Base-by-base conservation (phyloP, 2,797 vertebrate genomes). In the Ispidina lecontei region DNA sequence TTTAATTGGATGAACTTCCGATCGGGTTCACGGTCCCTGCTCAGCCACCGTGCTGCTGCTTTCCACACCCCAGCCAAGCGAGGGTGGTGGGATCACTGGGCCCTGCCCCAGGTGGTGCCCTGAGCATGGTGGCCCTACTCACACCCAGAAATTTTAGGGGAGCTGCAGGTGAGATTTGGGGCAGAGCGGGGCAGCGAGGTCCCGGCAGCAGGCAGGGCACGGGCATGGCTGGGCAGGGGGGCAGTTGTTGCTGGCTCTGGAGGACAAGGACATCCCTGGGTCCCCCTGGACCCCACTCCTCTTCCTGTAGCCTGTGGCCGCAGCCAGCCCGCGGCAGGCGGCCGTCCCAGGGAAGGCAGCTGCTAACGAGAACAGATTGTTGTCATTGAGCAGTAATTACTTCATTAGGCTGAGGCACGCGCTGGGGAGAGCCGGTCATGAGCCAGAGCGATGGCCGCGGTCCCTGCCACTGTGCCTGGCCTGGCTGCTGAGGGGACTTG, bases 351-450 rank as follows among this genome's bases (percentile, higher is more conserved):
- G 88, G 92, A 91, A 90, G 83, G 87, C 92, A 91, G 91, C 82
- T 1, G 14, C 83, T 96, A 96, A 95, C 31, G 54, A 96, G 95
- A 93, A 95, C 95, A 96, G 96, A 93, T 94, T 94, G 95, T 96
- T 96, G 94, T 93, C 92, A 95, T 91, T 93, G 96, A 95, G 91
- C 26, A 2, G 92, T 96, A 96, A 96, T 96, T 95, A 96, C 94
- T 95, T 96, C 94, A 92, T 93, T 96, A 94, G 90, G 70, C 89
- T 81, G 71, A 94, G 90, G 91, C 90, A 87, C 44, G 39, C 39
- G 29, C 79, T 65, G 67, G 59, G 75, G 62, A 81, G 87, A 89
- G 72, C 60, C 1, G 10, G 28, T 44, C 22, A 0, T 0, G 4
- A 90, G 74, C 81, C 0, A 3, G 72, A 90, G 88, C 51, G 2